Evolutionary conservation across 2,797 vertebrate genomes (phyloP).

Genomic region (Anguilla megastoma): DNA sequence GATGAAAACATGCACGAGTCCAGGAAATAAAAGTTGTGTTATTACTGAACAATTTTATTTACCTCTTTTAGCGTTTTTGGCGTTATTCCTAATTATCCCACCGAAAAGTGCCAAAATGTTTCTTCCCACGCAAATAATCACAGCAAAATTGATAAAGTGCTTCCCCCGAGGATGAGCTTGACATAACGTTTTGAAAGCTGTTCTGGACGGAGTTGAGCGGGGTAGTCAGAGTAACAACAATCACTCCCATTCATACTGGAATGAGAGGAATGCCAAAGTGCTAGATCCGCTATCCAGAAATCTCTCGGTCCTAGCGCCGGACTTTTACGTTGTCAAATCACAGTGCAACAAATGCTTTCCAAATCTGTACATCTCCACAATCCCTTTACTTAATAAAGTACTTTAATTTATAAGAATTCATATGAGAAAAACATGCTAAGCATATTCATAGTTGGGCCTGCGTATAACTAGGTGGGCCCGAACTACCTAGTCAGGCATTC

Average conservation of each 20-base stretch:
- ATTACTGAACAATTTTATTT: neutral
- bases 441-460: neutral
- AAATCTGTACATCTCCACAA: neutral
- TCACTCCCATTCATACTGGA: conserved; percentile 59
- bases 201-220: conserved; percentile 25
- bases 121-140: conserved; percentile 19
- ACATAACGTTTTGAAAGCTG: conserved; percentile 29
- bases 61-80: neutral
- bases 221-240: conserved; percentile 41
- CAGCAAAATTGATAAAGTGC: conserved; percentile 16
- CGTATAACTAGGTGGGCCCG: neutral
- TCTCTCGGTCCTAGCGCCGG: conserved; percentile 75
- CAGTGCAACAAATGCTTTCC: neutral
- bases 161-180: conserved; percentile 26
- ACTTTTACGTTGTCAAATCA: conserved; percentile 61
- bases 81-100: neutral
- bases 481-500: neutral
- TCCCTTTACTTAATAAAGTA: neutral
- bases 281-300: conserved; percentile 72
- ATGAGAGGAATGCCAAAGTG: conserved; percentile 57
- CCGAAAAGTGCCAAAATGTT: conserved; percentile 1
- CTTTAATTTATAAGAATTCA: neutral
- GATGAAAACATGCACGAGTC: neutral
- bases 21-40: neutral
- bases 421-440: neutral